These are phyloP conservation scores for Eulemur mongoz DNA, from an alignment of 2,797 vertebrate genomes.

Conservation along the genomic window DNA sequence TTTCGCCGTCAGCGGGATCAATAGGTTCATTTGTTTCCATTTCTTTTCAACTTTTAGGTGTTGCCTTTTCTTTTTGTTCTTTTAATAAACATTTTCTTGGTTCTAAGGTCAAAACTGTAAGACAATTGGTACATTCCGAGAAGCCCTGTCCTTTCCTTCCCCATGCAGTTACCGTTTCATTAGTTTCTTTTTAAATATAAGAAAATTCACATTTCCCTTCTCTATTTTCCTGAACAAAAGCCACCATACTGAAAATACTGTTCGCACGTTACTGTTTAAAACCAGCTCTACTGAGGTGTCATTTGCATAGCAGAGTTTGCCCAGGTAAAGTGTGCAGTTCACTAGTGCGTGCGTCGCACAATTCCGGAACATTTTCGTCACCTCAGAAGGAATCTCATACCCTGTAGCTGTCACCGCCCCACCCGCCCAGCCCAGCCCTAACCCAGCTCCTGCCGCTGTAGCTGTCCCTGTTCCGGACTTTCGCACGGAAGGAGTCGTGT, in stretches of 20 bases:
- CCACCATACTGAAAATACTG: background rate
- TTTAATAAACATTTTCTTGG: background rate
- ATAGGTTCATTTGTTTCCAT: background rate
- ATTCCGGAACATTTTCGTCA: background rate
- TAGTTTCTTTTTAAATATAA: background rate
- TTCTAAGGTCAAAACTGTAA: background rate
- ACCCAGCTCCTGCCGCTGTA: background rate
- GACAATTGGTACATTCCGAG: background rate
- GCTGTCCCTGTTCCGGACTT: background rate
- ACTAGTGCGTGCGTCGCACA: too few relatives aligned
- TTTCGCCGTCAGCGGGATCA: too few relatives aligned
- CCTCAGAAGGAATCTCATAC: background rate
- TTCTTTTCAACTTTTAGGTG: background rate
- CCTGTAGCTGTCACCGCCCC: background rate
- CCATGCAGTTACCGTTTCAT: background rate
- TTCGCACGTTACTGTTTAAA: background rate
- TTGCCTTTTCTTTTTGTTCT: background rate
- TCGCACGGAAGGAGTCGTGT: background rate
- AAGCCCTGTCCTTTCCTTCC: background rate
- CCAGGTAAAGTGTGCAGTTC: too few relatives aligned
- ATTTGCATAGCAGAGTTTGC: too few relatives aligned
- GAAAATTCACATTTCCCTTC: background rate
- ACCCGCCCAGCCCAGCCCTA: fast-evolving
- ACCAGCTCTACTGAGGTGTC: background rate
- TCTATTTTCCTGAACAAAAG: background rate